These are phyloP conservation scores for Morone saxatilis DNA, from an alignment of 2,113 vertebrate species.

Conservation along the genomic window DNA sequence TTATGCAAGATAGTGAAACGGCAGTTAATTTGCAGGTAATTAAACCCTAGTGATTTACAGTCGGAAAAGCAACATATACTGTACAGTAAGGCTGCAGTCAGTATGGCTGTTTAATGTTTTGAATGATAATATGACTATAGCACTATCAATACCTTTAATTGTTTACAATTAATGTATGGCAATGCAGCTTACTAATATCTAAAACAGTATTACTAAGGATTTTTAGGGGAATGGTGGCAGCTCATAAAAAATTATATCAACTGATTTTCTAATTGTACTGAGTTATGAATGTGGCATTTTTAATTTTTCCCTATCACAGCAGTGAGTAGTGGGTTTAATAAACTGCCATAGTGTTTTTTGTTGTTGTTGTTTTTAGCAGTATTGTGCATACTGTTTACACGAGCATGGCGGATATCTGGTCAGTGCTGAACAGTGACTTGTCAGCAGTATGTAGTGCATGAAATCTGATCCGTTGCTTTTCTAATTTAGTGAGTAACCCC, in stretches of 20 bases:
- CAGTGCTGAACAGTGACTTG: not conserved
- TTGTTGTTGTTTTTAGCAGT: slow-evolving; percentile 7
- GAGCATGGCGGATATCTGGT: slow-evolving; percentile 4
- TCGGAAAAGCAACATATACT: slow-evolving; percentile 74
- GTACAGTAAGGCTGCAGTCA: slow-evolving; percentile 47
- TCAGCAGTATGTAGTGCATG: not conserved
- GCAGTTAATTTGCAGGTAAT: slow-evolving; percentile 88
- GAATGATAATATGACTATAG: slow-evolving; percentile 51
- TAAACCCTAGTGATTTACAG: slow-evolving; percentile 88
- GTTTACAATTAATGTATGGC: not conserved
- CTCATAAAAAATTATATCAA: slow-evolving; percentile 4
- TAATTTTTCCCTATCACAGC: not conserved
- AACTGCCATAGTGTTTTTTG: not conserved
- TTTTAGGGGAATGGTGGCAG: slow-evolving; percentile 18
- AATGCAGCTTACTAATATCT: not conserved
- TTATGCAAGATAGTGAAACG: slow-evolving; percentile 93
- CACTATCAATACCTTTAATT: not conserved
- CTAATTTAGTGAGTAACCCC: not conserved
- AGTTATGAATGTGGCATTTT: slow-evolving; percentile 22
- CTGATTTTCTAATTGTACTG: not conserved
- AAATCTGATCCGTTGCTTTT: not conserved
- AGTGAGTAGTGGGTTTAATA: slow-evolving; percentile 28
- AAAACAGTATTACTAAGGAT: not conserved
- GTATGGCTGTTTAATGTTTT: slow-evolving; percentile 36
- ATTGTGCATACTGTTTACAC: not conserved